Conservation (phyloP, 2,888 invertebrate species). For the Siphonodentalium dalli region DNA sequence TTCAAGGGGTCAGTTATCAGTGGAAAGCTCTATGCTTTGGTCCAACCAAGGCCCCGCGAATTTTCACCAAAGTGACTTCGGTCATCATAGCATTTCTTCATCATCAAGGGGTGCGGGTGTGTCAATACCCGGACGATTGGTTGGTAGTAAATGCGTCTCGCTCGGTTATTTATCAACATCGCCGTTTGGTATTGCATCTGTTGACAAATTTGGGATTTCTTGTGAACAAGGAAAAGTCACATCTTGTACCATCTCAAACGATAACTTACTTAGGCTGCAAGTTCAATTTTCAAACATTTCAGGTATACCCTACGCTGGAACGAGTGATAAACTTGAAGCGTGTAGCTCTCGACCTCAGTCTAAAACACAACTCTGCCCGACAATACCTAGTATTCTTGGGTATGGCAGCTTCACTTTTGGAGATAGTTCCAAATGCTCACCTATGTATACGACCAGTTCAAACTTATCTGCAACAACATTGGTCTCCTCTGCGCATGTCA, state of each 20-base stretch:
- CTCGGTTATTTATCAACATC: constrained; percentile 8
- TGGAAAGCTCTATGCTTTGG: too few relatives aligned
- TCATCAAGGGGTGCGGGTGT: constrained; percentile 14
- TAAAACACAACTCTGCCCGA: too few relatives aligned
- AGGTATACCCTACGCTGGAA: constrained; percentile 17
- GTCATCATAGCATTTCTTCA: constrained; percentile 20
- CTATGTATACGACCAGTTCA: too few relatives aligned
- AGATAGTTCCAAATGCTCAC: too few relatives aligned
- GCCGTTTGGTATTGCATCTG: constrained; percentile 6
- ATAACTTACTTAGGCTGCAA: constrained; percentile 17
- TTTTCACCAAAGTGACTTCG: constrained; percentile 22
- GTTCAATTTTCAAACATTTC: constrained; percentile 8
- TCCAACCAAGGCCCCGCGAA: too few relatives aligned
- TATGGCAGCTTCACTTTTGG: too few relatives aligned
- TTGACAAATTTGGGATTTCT: constrained; percentile 22
- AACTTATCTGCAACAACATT: too few relatives aligned
- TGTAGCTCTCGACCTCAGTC: too few relatives aligned
- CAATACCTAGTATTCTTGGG: too few relatives aligned
- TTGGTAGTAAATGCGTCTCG: constrained; percentile 9
- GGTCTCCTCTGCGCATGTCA: too few relatives aligned
- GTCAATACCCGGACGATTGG: constrained; percentile 30
- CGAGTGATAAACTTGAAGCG: too few relatives aligned
- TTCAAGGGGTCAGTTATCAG: too few relatives aligned
- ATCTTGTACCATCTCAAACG: constrained; percentile 9
- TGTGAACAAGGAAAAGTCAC: constrained; percentile 23